Base-by-base conservation (phyloP, 2,113 vertebrate genomes). In the Prinia subflava region DNA sequence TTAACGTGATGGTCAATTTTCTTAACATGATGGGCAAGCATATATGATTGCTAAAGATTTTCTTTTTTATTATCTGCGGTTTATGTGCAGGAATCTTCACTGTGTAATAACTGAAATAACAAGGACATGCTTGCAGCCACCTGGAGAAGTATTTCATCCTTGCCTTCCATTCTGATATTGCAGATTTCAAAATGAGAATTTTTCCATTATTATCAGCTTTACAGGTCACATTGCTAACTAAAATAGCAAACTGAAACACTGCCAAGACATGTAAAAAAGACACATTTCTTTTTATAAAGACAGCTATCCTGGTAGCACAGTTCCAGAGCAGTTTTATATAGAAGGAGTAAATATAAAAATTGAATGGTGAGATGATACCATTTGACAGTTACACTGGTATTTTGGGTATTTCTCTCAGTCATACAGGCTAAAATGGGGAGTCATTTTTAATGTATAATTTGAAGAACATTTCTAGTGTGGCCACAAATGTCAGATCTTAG, bases 101-200 rank as follows among this genome's bases (percentile, higher is more conserved):
- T 65, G 33, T 67, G 33, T 74, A 39, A 39, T 39, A 39, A 39
- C 39, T 39, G 42, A 86, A 92, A 42, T 46, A 69, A 81, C 6
- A 21, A 79, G 15, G 20, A 60, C 20, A 57, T 76, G 63, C 53
- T 57, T 87, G 75, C 63, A 88, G 55, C 22, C 65, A 76, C 8
- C 8, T 74, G 60, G 47, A 89, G 47, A 84, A 84, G 44, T 53
- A 89, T 22, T 92, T 92, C 20, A 85, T 83, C 86, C 68, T 89
- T 83, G 50, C 35, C 80, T 92, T 91, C 77, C 65, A 79, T 65
- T 91, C 55, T 94, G 49, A 35, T 73, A 63, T 42, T 46, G 79
- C 52, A 65, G 37, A 82, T 96, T 96, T 93, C 64, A 33, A 90
- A 83, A 95, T 92, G 67, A 91, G 53, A 79, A 37, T 30, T 57